Base-by-base conservation (phyloP, 2,888 invertebrate species). In the Dryocosmus kuriphilus region DNA sequence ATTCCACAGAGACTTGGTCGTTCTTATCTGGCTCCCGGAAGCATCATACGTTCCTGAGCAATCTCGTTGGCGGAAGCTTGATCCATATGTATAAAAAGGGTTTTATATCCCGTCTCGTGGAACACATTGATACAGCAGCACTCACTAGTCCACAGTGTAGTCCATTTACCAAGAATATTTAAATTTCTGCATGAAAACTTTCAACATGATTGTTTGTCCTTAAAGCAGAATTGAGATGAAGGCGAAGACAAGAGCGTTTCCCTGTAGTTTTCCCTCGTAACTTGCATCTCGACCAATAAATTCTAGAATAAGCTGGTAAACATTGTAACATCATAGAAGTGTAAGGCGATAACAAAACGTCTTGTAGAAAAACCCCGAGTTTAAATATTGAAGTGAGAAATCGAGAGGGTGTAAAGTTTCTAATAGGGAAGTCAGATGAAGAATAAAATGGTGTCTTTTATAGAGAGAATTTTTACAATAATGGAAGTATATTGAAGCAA, bases 191-290 rank as follows among this genome's bases (percentile, higher is more conserved):
- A 63, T 35, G 9, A 51, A 55, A n/a, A 67, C 61, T 51, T 65
- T 74, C 51, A 63, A 27, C 27, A 24, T 74, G 27, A 80, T 77
- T 80, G 80, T 80, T 79, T 74, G 78, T 65, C 71, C 73, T 75
- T 30, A 77, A 65, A 79, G 78, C 65, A 65, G 73, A 75, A 11
- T 24, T 5, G 7, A 57, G 22, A 5, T 22, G 11, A 57, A 24
- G 57, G 24, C 24, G 57, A 24, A 57, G 22, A 24, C 14, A 24
- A 24, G 11, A 57, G 24, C 24, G 1, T 24, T 57, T 57, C 11
- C 11, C 57, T 57, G 2, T 57, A 3, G 24, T 57, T 57, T 57
- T 1, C 24, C 57, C 22, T 22, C 11, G 11, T 11, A 24, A 1
- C n/a, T 1, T 57, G 57, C 24, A 57, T 57, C 57, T 24, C 14